Conservation (phyloP, 1,140 invertebrate species). For the Achroia grisella region DNA sequence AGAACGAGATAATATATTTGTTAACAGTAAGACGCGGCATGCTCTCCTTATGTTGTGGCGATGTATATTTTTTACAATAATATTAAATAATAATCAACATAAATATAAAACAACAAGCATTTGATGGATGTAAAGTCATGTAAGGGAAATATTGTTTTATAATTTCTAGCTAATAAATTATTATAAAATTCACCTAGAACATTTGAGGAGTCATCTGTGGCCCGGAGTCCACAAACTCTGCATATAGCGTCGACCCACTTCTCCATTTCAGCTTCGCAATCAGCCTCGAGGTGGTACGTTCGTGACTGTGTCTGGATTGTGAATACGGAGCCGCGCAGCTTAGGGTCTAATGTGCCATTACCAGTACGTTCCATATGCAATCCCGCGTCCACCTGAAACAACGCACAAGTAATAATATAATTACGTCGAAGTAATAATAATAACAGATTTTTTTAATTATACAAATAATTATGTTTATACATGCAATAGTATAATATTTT, state of each 20-base stretch:
- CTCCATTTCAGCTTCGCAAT: constrained; percentile 93
- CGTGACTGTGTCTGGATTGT: constrained; percentile 91
- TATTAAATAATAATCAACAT: no score
- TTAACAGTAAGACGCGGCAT: no score
- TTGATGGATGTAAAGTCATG: no score
- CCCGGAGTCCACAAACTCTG: constrained; percentile 91
- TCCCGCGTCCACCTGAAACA: constrained; percentile 85
- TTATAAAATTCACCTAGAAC: constrained; percentile 25
- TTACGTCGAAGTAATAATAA: no score
- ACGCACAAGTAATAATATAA: not conserved
- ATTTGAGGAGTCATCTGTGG: constrained; percentile 79
- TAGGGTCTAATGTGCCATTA: constrained; percentile 80
- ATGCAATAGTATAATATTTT: no score
- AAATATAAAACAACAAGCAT: no score
- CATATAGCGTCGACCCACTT: constrained; percentile 96
- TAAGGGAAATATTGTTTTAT: no score
- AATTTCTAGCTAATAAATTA: not conserved
- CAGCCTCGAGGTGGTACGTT: constrained; percentile 93
- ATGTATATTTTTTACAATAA: no score
- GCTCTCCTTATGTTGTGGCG: no score
- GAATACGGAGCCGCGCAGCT: constrained; percentile 82
- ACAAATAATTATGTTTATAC: no score
- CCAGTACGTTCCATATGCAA: constrained; percentile 86
- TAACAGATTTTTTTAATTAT: no score
- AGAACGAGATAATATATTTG: no score